Conservation (phyloP, 37 sponge, comb jelly and placozoan species). For the Dysidea cf. avara region DNA sequence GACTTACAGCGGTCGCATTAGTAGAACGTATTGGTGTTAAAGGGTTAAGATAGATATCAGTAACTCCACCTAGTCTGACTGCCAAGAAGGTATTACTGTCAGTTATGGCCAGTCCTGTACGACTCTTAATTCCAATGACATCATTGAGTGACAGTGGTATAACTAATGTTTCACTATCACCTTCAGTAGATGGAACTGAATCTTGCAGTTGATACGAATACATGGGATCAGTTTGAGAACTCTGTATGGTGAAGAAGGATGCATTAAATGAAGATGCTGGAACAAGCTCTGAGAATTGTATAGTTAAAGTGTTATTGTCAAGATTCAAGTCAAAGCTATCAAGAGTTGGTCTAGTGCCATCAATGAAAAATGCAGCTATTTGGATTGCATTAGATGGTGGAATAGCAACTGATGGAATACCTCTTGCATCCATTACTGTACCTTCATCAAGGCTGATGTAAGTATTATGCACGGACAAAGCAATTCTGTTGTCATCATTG, state of each 20-base stretch:
- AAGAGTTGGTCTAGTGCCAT: conserved; percentile 66
- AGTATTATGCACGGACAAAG: conserved; percentile 50
- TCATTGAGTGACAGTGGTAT: conserved; percentile 38
- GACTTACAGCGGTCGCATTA: conserved; percentile 49
- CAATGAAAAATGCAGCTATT: conserved; percentile 63
- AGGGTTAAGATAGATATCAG: conserved; percentile 64
- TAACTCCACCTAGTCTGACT: conserved; percentile 35
- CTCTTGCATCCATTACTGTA: conserved; percentile 51
- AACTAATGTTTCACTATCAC: conserved; percentile 37
- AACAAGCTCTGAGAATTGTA: conserved; percentile 81
- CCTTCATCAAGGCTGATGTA: conserved; percentile 56
- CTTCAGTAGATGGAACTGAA: conserved; percentile 24
- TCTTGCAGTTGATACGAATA: conserved; percentile 17
- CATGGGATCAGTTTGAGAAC: conserved; percentile 24
- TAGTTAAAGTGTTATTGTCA: conserved; percentile 44
- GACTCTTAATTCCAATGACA: conserved; percentile 44
- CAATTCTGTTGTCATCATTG: conserved; percentile 53
- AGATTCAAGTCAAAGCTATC: conserved; percentile 62
- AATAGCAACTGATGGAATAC: conserved; percentile 37
- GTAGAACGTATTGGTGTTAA: conserved; percentile 26
- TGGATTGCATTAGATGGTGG: conserved; percentile 57
- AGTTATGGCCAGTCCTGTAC: conserved; percentile 40
- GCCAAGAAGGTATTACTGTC: conserved; percentile 45
- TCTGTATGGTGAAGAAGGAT: conserved; percentile 54
- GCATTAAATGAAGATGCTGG: conserved; percentile 54